Conservation (phyloP, 2,888 invertebrate species). For the Sinelater perroti region DNA sequence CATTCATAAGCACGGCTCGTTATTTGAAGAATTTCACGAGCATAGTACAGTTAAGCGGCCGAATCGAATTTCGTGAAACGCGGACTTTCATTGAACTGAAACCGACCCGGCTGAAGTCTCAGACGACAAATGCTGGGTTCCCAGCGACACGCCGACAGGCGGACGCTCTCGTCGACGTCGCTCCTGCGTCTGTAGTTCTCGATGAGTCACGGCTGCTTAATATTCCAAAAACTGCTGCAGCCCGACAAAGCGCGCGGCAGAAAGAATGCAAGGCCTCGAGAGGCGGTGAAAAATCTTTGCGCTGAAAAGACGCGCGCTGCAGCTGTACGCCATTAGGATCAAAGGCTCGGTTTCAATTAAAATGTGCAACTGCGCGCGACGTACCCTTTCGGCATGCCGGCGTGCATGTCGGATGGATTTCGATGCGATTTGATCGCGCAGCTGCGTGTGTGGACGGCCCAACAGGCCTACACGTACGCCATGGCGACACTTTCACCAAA, state of each 20-base stretch:
- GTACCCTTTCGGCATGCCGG: slow-evolving; percentile 17
- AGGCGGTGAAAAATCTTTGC: not conserved
- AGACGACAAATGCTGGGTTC: not conserved
- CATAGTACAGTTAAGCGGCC: no score
- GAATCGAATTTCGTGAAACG: no score
- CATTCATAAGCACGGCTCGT: no score
- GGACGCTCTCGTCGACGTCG: not conserved
- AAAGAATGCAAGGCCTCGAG: slow-evolving; percentile 15
- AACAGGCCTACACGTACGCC: slow-evolving; percentile 9
- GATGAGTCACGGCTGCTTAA: slow-evolving; percentile 8
- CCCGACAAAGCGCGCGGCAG: not conserved
- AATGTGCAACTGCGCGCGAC: slow-evolving; percentile 22
- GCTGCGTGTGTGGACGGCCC: slow-evolving; percentile 11
- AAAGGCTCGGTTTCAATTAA: slow-evolving; percentile 25
- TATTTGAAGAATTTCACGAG: no score
- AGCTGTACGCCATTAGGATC: slow-evolving; percentile 18
- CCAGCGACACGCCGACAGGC: not conserved
- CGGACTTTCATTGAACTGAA: not conserved
- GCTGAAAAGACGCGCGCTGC: not conserved
- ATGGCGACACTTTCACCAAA: slow-evolving; percentile 11
- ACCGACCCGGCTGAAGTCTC: not conserved
- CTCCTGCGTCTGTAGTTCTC: not conserved
- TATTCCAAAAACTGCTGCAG: not conserved
- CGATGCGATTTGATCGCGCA: slow-evolving; percentile 16
- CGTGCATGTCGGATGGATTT: slow-evolving; percentile 18